These are phyloP conservation scores for Donacobius atricapilla DNA, from an alignment of 2,113 vertebrate genomes.

Conservation along the genomic window DNA sequence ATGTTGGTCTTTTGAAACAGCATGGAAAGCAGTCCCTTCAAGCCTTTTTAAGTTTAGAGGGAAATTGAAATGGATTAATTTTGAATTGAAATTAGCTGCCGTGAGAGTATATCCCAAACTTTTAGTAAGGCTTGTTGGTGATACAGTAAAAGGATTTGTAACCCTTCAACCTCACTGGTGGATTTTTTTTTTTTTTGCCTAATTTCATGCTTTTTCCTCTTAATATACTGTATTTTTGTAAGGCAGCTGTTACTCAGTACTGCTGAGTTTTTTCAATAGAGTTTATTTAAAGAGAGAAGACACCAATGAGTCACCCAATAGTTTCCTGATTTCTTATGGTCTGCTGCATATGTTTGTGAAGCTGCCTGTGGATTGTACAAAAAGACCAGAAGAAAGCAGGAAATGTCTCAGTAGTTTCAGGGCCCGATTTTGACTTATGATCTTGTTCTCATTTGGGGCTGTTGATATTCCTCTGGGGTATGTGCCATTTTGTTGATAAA, in stretches of 20 bases:
- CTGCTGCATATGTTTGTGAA: neutral
- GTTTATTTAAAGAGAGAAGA: neutral
- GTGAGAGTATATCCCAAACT: neutral
- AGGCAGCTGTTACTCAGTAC: neutral
- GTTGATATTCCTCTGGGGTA: neutral
- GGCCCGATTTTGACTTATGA: neutral
- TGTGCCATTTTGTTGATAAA: neutral
- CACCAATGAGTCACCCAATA: neutral
- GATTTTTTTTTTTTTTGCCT: neutral
- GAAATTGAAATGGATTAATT: neutral
- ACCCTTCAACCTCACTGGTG: neutral
- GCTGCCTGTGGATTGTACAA: neutral
- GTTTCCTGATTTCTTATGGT: neutral
- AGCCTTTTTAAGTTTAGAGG: neutral
- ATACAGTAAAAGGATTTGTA: neutral
- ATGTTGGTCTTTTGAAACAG: neutral
- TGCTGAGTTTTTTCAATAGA: neutral
- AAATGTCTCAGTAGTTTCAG: neutral
- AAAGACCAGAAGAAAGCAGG: conserved; percentile 7
- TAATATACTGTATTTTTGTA: neutral
- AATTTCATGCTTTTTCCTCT: neutral
- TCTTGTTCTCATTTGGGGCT: neutral
- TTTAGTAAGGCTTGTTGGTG: neutral
- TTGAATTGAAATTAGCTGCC: neutral
- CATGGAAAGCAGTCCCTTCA: neutral